Evolutionary conservation across 1,140 invertebrate genomes (phyloP), one percentile per base, ranked within the genome.

Genomic region (Halictus rubicundus): DNA sequence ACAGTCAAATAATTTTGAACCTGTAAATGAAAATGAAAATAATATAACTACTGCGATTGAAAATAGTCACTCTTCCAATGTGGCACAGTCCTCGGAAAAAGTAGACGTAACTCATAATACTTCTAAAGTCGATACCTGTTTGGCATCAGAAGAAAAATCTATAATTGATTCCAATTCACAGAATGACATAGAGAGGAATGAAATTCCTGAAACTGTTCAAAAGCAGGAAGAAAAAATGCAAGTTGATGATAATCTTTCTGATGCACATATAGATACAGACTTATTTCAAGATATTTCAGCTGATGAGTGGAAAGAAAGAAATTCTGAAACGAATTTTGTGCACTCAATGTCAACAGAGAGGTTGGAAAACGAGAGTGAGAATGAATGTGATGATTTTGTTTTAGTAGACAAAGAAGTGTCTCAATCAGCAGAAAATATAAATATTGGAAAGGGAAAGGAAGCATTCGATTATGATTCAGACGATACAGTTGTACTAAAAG

Each of bases 241-340:
- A 27, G 21, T 65, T 7, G 52, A n/a, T 46, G 68, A 79, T 32
- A 42, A 70, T 49, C 46, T 84, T 52, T 60, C 68, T 16, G 68
- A 84, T 21, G n/a, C 59, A 1, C 59, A 60, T 59, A 10, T 32
- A 19, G 66, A n/a, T n/a, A 57, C 32, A 59, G 37, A 66, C 54
- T 52, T 88, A 16, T 88, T 89, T 46, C 76, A 84, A 79, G 80
- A 89, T 60, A 77, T 86, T 25, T n/a, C 80, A 32, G 82, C 68
- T 54, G 82, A 83, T 9, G 63, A 88, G 52, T 81, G 75, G 65
- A 79, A 68, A 7, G 21, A 65, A 32, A 57, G 68, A 1, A 61
- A 75, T 52, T 23, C n/a, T 16, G 57, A 78, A 32, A 64, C 25
- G 10, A 39, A 19, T 57, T 70, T 77, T 6, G 16, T 71, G 1